Base-by-base conservation (phyloP, 2,888 invertebrate genomes). In the Prosopocoilus inquinatus region DNA sequence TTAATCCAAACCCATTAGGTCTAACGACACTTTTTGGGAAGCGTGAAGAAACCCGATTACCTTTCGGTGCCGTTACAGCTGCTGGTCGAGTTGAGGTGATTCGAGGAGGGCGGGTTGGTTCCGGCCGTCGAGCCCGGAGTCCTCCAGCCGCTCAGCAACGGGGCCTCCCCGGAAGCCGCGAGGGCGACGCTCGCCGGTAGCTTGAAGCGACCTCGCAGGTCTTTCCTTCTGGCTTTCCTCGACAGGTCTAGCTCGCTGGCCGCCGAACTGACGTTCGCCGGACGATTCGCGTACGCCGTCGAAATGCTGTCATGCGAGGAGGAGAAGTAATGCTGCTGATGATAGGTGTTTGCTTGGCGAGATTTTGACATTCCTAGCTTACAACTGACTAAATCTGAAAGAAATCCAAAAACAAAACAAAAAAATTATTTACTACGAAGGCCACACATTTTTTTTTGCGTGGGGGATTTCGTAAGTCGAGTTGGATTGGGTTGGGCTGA, bases 221-320 rank as follows among this genome's bases (percentile, higher is more conserved):
- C 85, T 70, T 85, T 85, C 67, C 86, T 82, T 68, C 83, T 79
- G 55, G 86, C 83, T 72, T 86, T 88, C 74, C 83, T 83, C 68
- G 89, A 88, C 67, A 91, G 83, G 78, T 91, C 90, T 68, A 90
- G 82, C 76, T 90, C 90, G 76, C 88, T 89, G 70, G 86, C 86
- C 62, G 84, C 83, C 67, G 84, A 82, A 72, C 83, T 82, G 57
- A 84, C 84, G 57, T 82, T 80, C 71, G 80, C 80, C 69, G 58
- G 50, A 76, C 79, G 69, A 77, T 83, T 74, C 68, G 82, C 73
- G 79, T 83, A 71, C 76, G 82, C 74, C 77, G 81, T 72, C 67
- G 86, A 83, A 74, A 89, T 82, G 70, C 90, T 90, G 74, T 90
- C 89, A 68, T 89, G 83, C 67, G 88, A 89, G 73, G 84, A 81